Base-by-base conservation (phyloP, 2,888 invertebrate genomes). In the Dorcus parallelipipedus region DNA sequence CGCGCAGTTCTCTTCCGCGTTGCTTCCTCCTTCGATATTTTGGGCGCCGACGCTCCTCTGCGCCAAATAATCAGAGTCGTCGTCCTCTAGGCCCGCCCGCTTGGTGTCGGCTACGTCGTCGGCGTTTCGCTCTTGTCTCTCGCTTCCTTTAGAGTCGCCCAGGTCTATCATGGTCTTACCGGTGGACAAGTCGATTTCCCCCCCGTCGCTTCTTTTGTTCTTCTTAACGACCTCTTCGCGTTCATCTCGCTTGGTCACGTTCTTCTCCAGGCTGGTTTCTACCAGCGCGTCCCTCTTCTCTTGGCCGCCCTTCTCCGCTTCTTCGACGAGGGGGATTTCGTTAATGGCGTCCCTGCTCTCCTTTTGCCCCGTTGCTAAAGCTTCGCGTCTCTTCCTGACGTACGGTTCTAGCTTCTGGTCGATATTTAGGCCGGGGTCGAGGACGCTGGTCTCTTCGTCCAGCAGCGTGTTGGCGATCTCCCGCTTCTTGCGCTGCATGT, bases 361-460 rank as follows among this genome's bases (percentile, higher is more conserved):
- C 38, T 39, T 51, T 49, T 38, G 49, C 38, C 26, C 5, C 26
- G 4, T 26, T 2, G 4, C 2, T 7, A 6, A 33, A 1, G 26
- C 20, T 20, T 62, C 65, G 49, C 76, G 65, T 61, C 74, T 70
- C 33, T 67, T 67, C 42, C 76, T 63, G 4, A 76, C 64, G 52
- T 73, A 69, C 8, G 72, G 69, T 45, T 65, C 63, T 4, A 71
- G 59, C 48, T 68, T 66, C 9, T 64, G 67, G 6, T 70, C 70
- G 3, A 64, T 60, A 59, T 69, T 66, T 10, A 68, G 33, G 9
- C 66, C 65, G 0, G 76, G 76, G 64, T 75, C 68, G n/a, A 77
- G 64, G 33, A 67, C 67, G 14, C 67, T 67, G 3, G 67, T 70
- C 67, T 77, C 76, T 60, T 71, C 71, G 8, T 77, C 73, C 17